phyloP scores from a whole-genome alignment of 2,113 vertebrate genomes.

The Calyptommatus sinebrachiatus region DNA sequence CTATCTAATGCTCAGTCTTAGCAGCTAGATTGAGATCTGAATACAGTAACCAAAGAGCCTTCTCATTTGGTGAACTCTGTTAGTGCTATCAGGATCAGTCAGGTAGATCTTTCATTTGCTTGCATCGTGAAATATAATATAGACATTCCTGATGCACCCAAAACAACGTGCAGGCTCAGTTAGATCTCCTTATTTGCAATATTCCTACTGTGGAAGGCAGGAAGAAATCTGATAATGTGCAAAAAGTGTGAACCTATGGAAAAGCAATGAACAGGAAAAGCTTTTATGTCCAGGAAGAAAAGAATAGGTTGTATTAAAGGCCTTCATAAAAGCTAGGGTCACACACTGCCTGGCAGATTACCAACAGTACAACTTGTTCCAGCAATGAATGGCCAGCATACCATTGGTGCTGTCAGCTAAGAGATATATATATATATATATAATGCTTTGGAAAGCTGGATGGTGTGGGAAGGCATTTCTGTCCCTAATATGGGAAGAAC shows the following conservation, averaged over 20 bases:
- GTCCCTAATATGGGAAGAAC: conserved; percentile 2
- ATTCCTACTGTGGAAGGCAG: too few species aligned
- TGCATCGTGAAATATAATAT: too few species aligned
- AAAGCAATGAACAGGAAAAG: neutral
- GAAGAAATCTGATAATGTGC: neutral
- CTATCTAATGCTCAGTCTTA: too few species aligned
- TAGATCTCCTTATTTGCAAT: too few species aligned
- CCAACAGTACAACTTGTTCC: neutral
- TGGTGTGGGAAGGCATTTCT: neutral
- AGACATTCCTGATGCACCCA: too few species aligned
- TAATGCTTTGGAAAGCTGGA: neutral
- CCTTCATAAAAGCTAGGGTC: conserved; percentile 10
- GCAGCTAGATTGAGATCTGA: too few species aligned
- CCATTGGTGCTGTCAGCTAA: neutral
- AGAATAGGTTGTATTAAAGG: neutral
- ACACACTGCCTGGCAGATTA: conserved; percentile 9
- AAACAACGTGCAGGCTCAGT: too few species aligned
- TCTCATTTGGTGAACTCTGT: too few species aligned
- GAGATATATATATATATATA: conserved; percentile 5
- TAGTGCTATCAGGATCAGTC: too few species aligned
- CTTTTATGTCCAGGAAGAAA: neutral
- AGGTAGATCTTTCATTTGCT: too few species aligned
- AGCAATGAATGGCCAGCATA: neutral
- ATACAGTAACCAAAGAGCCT: too few species aligned
- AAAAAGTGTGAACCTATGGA: neutral